Evolutionary conservation across 2,113 vertebrate species (phyloP), one percentile per base, ranked within the genome.

Genomic region (Nycticryphes semicollaris): DNA sequence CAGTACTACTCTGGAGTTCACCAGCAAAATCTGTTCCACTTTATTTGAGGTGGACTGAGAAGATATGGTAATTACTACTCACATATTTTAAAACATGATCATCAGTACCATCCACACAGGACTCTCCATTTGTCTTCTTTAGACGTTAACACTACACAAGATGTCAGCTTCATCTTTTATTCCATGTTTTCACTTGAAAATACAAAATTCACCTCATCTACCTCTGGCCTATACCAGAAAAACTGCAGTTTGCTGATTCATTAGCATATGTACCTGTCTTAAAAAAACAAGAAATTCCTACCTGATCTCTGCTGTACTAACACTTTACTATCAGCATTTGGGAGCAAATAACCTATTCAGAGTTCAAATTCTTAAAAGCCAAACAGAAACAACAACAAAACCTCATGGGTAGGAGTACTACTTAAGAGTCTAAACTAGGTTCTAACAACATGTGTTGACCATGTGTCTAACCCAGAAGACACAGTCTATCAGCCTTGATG

Each of bases 391-490:
- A 43, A 43, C 14, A 43, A 43, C 16, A 77, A 77, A 73, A 23
- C 7, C 8, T 5, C 15, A 31, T 16, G 47, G 45, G 51, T 84
- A 78, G 41, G 4, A 78, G 21, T 82, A 80, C 16, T 53, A 35
- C 21, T 57, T 11, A 73, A 48, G 35, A 93, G 70, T 78, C 68
- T 7, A 43, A 82, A 35, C 23, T 68, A 7, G 53, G 77, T 50
- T 64, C 37, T 39, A 74, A 68, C 35, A 92, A 94, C 83, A 92
- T 79, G 33, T 62, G 69, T 31, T 59, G 74, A 56, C 90, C 86
- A 94, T 79, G 82, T 87, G 70, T 68, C 75, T 87, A 89, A 93
- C 47, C 30, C 66, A 83, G 73, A 90, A 90, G 53, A 79, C 66
- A 87, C 30, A 37, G 62, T 53, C 64, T 90, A 45, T 77, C 72